Percentiles rank a stretch among this genome's conserved stretches.
These are phyloP conservation scores for Poicephalus gulielmi DNA, from an alignment of 2,113 vertebrate genomes.

Conservation along the genomic window DNA sequence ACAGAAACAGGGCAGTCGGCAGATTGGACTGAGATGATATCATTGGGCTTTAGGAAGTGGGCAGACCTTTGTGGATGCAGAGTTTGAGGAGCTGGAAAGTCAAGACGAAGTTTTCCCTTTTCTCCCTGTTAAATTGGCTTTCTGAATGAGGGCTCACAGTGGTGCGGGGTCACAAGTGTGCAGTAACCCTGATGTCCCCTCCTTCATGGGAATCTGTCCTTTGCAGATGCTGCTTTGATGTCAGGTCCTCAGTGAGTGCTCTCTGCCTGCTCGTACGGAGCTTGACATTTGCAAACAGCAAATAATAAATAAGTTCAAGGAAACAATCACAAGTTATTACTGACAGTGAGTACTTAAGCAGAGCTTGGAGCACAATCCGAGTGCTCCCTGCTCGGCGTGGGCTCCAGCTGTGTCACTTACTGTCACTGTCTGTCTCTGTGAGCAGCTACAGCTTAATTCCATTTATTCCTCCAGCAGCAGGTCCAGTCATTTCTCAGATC, in stretches of 20 bases:
- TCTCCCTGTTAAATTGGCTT: background rate
- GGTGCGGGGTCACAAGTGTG: background rate
- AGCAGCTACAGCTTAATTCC: background rate
- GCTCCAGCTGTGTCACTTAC: fast-evolving
- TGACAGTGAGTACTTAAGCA: background rate
- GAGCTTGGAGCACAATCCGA: background rate
- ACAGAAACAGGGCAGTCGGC: background rate
- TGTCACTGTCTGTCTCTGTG: background rate
- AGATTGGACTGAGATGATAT: background rate
- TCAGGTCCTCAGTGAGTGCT: background rate
- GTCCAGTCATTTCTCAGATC: background rate
- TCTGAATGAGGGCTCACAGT: background rate
- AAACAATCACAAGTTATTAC: background rate
- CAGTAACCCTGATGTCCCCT: background rate
- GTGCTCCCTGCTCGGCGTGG: background rate
- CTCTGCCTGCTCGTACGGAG: background rate
- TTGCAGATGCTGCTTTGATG: background rate
- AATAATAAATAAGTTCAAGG: background rate
- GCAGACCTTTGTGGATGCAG: background rate
- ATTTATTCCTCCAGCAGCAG: background rate
- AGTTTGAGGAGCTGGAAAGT: background rate
- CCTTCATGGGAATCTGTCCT: fast-evolving
- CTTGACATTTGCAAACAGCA: background rate
- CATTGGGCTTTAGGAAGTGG: background rate
- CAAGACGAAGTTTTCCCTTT: background rate